Conservation (phyloP, 2,113 vertebrate species). For the Hydropotes inermis region DNA sequence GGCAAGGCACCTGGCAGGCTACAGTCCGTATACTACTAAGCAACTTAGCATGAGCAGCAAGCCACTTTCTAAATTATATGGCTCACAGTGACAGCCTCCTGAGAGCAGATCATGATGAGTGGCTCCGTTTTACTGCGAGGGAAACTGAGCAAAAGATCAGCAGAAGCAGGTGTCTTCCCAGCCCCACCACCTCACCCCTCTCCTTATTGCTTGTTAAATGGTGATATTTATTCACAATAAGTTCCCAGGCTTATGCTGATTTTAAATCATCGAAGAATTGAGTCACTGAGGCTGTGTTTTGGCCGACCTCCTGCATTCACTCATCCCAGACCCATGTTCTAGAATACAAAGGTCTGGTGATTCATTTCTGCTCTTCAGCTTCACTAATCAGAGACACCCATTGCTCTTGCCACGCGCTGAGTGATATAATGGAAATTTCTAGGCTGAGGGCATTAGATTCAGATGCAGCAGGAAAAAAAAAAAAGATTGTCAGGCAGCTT, state of each 20-base stretch:
- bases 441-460: conserved; percentile 42
- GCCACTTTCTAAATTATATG: background rate
- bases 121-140: background rate
- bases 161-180: background rate
- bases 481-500: background rate
- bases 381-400: conserved; percentile 47
- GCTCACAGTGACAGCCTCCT: background rate
- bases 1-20: background rate
- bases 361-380: conserved; percentile 38
- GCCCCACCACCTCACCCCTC: background rate
- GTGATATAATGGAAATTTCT: conserved; percentile 24
- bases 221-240: conserved; percentile 42
- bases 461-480: background rate
- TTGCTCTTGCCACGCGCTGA: conserved; percentile 23
- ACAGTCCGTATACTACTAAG: background rate
- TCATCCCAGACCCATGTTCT: conserved; percentile 16
- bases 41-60: background rate
- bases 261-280: conserved; percentile 60
- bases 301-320: conserved; percentile 27
- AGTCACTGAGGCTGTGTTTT: conserved; percentile 31
- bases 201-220: conserved; percentile 41
- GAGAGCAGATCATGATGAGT: background rate
- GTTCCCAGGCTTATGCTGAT: conserved; percentile 30
- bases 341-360: conserved; percentile 40
- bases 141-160: background rate